phyloP scores from a whole-genome alignment of 2,797 vertebrate genomes.

The Staurois parvus region DNA sequence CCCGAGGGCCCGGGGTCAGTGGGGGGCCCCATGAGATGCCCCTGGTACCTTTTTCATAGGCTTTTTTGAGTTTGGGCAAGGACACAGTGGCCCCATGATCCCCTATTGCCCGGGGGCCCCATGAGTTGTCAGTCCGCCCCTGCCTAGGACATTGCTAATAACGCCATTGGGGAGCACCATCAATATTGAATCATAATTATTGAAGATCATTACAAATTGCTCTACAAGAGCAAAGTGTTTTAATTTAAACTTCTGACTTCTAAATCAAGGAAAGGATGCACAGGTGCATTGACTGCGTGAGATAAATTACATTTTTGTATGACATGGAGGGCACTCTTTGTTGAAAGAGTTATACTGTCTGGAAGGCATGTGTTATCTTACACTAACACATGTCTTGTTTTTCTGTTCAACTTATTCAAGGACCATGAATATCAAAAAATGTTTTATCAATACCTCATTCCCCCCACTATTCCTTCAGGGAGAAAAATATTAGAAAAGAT shows the following conservation, averaged over 20 bases:
- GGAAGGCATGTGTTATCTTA: conserved; percentile 67
- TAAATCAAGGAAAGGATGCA: conserved; percentile 28
- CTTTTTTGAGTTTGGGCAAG: too few relatives aligned
- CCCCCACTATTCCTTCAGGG: conserved; percentile 48
- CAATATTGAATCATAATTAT: too few relatives aligned
- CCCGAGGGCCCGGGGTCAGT: too few relatives aligned
- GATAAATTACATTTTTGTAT: conserved; percentile 67
- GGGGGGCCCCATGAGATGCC: too few relatives aligned
- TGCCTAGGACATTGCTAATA: too few relatives aligned
- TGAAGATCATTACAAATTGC: too few relatives aligned
- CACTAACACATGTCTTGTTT: conserved; percentile 58
- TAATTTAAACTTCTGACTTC: conserved; percentile 16
- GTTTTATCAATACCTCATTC: conserved; percentile 51
- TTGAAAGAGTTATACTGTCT: conserved; percentile 63
- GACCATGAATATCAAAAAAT: conserved; percentile 62
- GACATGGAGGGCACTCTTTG: conserved; percentile 61
- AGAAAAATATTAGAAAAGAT: conserved; percentile 56
- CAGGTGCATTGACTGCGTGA: conserved; percentile 64
- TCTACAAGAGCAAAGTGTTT: neutral
- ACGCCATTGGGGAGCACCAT: too few relatives aligned
- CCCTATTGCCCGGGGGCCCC: too few relatives aligned
- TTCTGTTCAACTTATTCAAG: conserved; percentile 61
- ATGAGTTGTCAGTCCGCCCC: too few relatives aligned
- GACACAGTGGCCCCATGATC: too few relatives aligned
- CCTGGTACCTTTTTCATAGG: too few relatives aligned